Base-by-base conservation (phyloP, 2,888 invertebrate genomes). In the Drosophila colorata region DNA sequence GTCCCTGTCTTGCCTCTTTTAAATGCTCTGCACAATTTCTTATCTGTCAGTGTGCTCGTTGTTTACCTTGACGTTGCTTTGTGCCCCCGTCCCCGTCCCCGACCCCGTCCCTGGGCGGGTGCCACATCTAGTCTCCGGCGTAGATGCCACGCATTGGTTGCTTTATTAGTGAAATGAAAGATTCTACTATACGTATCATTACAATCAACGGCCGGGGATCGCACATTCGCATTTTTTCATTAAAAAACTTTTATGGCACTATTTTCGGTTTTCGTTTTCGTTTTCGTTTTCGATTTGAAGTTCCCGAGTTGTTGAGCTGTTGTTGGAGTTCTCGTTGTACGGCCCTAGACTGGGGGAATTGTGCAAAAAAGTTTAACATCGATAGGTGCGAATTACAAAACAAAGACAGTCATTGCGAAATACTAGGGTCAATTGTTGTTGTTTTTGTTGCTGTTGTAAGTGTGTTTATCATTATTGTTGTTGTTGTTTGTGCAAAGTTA, bases 331-430 rank as follows among this genome's bases (percentile, higher is more conserved):
- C 18, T 14, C 16, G 52, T 40, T 16, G 23, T 35, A 16, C 14
- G 53, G 64, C 51, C 18, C 18, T 46, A 33, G 40, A 71, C 47
- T 67, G 58, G 52, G 52, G 65, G 63, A 9, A 73, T 65, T 64
- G 77, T 53, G 63, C 61, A 63, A 77, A 85, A 85, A 84, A 78
- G 76, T 87, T 80, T 64, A 64, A 67, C 71, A 78, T 79, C 78
- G 81, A 82, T 88, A 86, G 89, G 89, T 89, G 90, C 87, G 90
- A 90, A 90, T 89, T 90, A 84, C 80, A 81, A 83, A 90, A 90
- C 82, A 85, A 88, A 84, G 49, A 58, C 53, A 73, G 73, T 73
- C 74, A 73, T 58, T 65, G 57, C 43, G 53, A 43, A 38, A 55
- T 52, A 44, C 52, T 43, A 33, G 66, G 58, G 66, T 52, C 58